Conservation (phyloP, 1,140 invertebrate genomes). For the Sminthurides bifidus region DNA sequence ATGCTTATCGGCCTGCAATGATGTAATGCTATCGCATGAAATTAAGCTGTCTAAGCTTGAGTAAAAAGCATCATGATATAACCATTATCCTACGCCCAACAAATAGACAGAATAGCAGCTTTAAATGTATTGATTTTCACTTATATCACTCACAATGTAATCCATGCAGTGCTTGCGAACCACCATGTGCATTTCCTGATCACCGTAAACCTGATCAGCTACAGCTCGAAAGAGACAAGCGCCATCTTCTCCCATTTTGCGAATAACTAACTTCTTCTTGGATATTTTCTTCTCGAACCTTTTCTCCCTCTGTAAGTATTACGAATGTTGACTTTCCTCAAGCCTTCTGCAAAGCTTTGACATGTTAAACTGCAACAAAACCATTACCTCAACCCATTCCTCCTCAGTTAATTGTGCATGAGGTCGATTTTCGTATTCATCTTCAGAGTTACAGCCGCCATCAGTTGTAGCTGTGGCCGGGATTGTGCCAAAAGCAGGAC, state of each 20-base stretch:
- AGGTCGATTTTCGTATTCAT: conserved; percentile 52
- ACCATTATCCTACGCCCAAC: not conserved
- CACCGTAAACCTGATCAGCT: conserved; percentile 84
- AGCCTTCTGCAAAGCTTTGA: not conserved
- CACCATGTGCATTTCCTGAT: conserved; percentile 79
- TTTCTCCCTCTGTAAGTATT: conserved; percentile 43
- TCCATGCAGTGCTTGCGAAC: conserved; percentile 83
- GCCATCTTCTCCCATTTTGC: conserved; percentile 83
- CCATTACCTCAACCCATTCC: conserved; percentile 51
- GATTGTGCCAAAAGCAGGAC: conserved; percentile 6
- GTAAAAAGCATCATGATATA: too few relatives aligned
- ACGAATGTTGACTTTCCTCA: not conserved
- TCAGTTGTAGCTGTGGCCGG: conserved; percentile 28
- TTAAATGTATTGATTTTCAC: conserved; percentile 1
- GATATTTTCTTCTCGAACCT: conserved; percentile 60
- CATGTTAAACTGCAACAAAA: conserved; percentile 10
- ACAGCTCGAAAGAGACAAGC: conserved; percentile 84
- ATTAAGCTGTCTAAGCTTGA: too few relatives aligned
- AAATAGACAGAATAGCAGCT: conserved; percentile 12
- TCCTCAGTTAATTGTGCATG: conserved; percentile 44
- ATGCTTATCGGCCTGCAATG: too few relatives aligned
- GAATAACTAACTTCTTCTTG: conserved; percentile 67
- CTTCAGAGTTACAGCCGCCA: conserved; percentile 61
- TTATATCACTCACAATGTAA: conserved; percentile 62
- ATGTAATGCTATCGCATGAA: not conserved